Percentiles rank a stretch among this genome's conserved stretches.
Conservation (phyloP, 2,797 vertebrate species). For the Phalloptychus januarius region DNA sequence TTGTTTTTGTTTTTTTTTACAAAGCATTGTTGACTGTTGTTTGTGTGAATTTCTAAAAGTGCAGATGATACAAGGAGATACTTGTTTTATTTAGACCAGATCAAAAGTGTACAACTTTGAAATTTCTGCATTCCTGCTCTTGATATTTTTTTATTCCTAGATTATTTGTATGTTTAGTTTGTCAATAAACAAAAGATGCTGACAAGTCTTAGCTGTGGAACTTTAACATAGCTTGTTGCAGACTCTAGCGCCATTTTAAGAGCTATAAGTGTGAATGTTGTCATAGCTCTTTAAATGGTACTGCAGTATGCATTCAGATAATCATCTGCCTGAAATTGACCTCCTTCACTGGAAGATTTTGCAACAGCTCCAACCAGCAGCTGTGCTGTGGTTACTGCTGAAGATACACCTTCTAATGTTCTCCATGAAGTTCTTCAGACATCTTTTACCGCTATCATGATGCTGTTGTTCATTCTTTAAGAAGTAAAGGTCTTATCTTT, state of each 20-base stretch:
- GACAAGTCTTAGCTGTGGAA: not conserved
- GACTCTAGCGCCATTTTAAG: constrained; percentile 93
- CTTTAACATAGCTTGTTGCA: constrained; percentile 71
- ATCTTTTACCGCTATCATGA: not conserved
- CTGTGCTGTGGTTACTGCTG: not conserved
- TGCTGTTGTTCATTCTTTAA: not conserved
- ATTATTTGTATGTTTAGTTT: not conserved
- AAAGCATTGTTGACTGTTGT: not conserved
- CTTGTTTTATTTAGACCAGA: not conserved
- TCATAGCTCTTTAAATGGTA: constrained; percentile 99
- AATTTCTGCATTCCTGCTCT: constrained; percentile 42
- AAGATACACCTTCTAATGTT: not conserved
- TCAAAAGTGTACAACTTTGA: constrained; percentile 3
- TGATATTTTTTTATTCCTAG: not conserved
- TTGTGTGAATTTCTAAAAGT: not conserved
- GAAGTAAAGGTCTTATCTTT: not conserved
- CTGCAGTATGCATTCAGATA: constrained; percentile 87
- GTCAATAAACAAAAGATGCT: not conserved
- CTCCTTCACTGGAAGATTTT: not conserved
- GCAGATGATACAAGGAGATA: not conserved
- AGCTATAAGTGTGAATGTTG: constrained; percentile 88
- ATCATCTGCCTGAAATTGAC: constrained; percentile 52
- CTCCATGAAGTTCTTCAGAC: not conserved
- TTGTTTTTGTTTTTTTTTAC: too few species aligned
- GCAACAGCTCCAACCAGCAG: not conserved